Conservation (phyloP, 64 coral and sea anemone genomes). For the Montipora sp. region DNA sequence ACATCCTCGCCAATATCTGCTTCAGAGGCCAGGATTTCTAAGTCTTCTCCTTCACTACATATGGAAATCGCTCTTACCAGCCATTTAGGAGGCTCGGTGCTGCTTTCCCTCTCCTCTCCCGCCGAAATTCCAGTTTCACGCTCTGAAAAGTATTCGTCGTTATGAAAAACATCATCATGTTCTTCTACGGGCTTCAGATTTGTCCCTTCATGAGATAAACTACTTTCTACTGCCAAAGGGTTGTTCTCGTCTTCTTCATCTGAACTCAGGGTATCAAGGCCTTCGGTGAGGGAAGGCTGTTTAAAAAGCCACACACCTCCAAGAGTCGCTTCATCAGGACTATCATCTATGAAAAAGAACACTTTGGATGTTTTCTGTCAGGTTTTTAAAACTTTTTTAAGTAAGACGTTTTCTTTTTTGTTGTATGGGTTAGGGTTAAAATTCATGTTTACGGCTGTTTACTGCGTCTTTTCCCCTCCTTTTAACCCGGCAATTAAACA, state of each 20-base stretch:
- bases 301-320: constrained; percentile 91
- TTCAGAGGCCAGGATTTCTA: constrained; percentile 88
- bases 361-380: not conserved
- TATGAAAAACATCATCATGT: constrained; percentile 70
- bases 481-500: too few relatives aligned
- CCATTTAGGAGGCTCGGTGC: constrained; percentile 64
- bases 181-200: constrained; percentile 1
- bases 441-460: too few relatives aligned
- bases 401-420: too few relatives aligned
- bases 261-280: constrained; percentile 71
- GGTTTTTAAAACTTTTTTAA: too few relatives aligned
- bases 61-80: constrained; percentile 92
- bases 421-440: too few relatives aligned
- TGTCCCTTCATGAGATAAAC: not conserved
- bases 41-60: constrained; percentile 96
- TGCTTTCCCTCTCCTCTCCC: not conserved
- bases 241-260: constrained; percentile 40
- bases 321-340: constrained; percentile 18
- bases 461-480: too few relatives aligned
- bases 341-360: not conserved
- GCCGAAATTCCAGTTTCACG: constrained; percentile 30
- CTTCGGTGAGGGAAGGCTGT: constrained; percentile 88
- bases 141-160: constrained; percentile 6
- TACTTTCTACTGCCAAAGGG: not conserved
- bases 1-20: constrained; percentile 43